Conservation (phyloP, 2,797 vertebrate species). For the Pteronotus mesoamericanus region DNA sequence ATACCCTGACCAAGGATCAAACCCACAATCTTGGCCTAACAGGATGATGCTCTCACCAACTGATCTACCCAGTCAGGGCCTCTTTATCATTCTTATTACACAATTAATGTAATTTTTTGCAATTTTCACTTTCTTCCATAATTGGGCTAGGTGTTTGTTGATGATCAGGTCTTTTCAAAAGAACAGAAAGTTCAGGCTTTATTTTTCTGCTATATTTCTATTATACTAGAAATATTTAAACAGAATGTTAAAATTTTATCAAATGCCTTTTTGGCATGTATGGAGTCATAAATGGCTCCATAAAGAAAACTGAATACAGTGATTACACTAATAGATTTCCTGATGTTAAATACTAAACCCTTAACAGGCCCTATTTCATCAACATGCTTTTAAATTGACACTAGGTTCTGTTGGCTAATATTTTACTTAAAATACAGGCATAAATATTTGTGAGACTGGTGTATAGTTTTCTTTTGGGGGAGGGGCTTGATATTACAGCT, state of each 20-base stretch:
- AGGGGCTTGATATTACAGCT: background rate
- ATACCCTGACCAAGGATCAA: no score
- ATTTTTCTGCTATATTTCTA: background rate
- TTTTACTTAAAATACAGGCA: conserved; percentile 8
- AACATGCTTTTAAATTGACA: background rate
- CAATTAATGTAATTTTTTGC: background rate
- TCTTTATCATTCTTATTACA: background rate
- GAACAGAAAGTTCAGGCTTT: background rate
- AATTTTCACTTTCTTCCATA: background rate
- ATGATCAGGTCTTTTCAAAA: background rate
- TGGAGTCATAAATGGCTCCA: background rate
- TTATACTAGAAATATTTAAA: background rate
- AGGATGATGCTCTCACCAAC: no score
- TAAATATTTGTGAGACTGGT: background rate
- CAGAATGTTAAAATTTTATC: background rate
- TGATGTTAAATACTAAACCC: background rate
- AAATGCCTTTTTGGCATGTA: background rate
- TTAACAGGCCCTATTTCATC: background rate
- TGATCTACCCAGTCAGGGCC: no score
- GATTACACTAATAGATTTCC: background rate
- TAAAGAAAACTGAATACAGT: background rate
- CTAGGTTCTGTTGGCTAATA: background rate
- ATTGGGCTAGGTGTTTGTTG: background rate
- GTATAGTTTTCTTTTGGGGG: background rate
- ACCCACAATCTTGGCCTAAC: no score